Percentiles rank a stretch among this genome's conserved stretches.
phyloP scores from a whole-genome alignment of 2,888 invertebrate species.

The Dorcus hopei region DNA sequence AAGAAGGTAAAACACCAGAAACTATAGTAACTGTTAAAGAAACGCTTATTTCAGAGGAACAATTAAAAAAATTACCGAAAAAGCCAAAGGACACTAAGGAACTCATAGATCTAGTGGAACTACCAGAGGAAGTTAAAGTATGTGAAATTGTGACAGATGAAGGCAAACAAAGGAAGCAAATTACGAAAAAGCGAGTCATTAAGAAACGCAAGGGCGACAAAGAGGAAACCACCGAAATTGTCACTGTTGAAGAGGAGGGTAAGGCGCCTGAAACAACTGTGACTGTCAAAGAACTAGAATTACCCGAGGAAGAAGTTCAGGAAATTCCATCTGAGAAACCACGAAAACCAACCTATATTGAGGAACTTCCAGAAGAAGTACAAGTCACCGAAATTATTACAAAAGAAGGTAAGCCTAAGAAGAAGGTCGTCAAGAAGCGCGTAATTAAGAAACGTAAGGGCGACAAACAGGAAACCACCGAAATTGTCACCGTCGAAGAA shows the following conservation, averaged over 20 bases:
- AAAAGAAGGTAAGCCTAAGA: constrained; percentile 45
- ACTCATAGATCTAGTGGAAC: constrained; percentile 29
- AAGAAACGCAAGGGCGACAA: constrained; percentile 44
- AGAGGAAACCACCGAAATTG: constrained; percentile 51
- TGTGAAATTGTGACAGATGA: constrained; percentile 42
- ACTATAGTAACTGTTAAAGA: constrained; percentile 31
- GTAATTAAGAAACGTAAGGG: constrained; percentile 47
- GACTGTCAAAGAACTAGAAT: constrained; percentile 36
- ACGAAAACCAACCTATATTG: constrained; percentile 12
- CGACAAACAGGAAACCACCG: constrained; percentile 48
- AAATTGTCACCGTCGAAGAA: constrained; percentile 48
- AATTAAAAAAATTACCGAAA: constrained; percentile 18
- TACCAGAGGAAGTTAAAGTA: constrained; percentile 37
- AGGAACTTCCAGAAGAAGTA: constrained; percentile 27
- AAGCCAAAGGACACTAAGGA: constrained; percentile 26
- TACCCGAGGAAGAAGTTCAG: constrained; percentile 32
- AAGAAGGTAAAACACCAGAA: constrained; percentile 27
- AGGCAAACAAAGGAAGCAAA: constrained; percentile 38
- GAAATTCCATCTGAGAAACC: constrained; percentile 26
- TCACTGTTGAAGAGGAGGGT: constrained; percentile 47
- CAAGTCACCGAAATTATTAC: constrained; percentile 32
- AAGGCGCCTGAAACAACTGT: constrained; percentile 45
- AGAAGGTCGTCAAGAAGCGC: constrained; percentile 43
- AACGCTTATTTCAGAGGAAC: constrained; percentile 28
- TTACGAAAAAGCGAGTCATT: constrained; percentile 39